These are phyloP conservation scores for Callionymus lyra DNA, from an alignment of 2,113 vertebrate species.

Conservation along the genomic window DNA sequence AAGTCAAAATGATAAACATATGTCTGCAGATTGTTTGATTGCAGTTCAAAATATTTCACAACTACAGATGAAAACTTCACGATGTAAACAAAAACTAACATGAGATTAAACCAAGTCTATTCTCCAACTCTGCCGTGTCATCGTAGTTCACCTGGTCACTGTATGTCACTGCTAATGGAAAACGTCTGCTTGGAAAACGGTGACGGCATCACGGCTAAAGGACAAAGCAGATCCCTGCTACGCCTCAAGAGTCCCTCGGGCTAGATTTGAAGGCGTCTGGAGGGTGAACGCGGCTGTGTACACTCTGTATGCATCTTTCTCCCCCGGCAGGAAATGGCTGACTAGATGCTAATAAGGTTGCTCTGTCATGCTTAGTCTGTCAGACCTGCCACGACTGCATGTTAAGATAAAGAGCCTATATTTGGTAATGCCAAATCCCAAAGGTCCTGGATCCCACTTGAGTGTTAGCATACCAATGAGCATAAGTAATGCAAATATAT, in stretches of 20 bases:
- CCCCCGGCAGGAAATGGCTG: constrained; percentile 61
- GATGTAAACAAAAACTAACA: too few relatives aligned
- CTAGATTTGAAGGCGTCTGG: constrained; percentile 64
- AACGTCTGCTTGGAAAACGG: constrained; percentile 38
- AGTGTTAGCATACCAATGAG: constrained; percentile 65
- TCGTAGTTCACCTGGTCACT: too few relatives aligned
- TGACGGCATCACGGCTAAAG: constrained; percentile 40
- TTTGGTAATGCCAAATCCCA: constrained; percentile 64
- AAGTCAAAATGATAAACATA: too few relatives aligned
- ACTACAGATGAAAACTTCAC: too few relatives aligned
- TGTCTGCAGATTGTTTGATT: too few relatives aligned
- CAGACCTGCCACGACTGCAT: constrained; percentile 68
- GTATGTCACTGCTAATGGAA: too few relatives aligned
- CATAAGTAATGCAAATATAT: constrained; percentile 65
- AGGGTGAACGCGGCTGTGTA: constrained; percentile 56
- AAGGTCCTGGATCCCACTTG: constrained; percentile 60
- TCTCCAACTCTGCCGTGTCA: too few relatives aligned
- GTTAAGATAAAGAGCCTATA: constrained; percentile 67
- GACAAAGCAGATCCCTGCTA: constrained; percentile 50
- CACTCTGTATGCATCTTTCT: constrained; percentile 50
- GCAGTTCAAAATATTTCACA: too few relatives aligned
- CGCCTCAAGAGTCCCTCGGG: constrained; percentile 59
- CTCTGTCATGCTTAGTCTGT: constrained; percentile 71
- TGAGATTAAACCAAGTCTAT: too few relatives aligned
- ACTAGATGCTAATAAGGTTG: constrained; percentile 70